phyloP scores from a whole-genome alignment of 2,113 vertebrate species.

The Rissa tridactyla region DNA sequence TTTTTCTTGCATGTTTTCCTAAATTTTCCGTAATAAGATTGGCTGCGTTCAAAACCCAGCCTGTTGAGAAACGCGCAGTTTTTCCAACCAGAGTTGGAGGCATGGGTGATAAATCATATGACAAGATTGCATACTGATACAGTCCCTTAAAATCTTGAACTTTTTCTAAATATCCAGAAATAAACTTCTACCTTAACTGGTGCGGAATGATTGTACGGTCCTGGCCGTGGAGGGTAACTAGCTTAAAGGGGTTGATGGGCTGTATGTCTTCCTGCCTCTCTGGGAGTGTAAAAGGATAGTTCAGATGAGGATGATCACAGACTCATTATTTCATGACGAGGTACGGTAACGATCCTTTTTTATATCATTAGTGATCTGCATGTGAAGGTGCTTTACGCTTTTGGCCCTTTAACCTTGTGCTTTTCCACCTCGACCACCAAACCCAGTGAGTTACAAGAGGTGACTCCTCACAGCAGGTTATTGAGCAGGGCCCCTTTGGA shows the following conservation, averaged over 20 bases:
- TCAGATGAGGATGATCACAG: background rate
- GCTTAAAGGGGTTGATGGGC: background rate
- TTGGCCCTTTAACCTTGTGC: background rate
- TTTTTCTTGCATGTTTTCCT: background rate
- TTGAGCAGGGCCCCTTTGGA: background rate
- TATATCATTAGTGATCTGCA: background rate
- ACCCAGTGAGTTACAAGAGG: background rate
- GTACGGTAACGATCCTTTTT: background rate
- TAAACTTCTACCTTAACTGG: background rate
- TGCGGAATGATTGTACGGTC: too few relatives aligned
- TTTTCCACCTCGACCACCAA: background rate
- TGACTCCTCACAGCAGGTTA: background rate
- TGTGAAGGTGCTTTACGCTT: background rate
- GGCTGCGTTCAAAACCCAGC: background rate
- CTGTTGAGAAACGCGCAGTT: background rate
- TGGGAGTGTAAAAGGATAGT: background rate
- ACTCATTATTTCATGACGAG: background rate
- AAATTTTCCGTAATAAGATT: rapidly evolving
- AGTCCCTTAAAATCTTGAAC: background rate
- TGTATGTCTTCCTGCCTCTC: background rate
- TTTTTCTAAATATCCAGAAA: background rate
- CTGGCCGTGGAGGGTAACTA: background rate
- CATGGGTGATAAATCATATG: background rate
- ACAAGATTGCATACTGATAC: background rate
- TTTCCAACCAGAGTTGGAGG: background rate